These are phyloP conservation scores for Popillia japonica DNA, from an alignment of 1,140 invertebrate genomes.

Conservation along the genomic window DNA sequence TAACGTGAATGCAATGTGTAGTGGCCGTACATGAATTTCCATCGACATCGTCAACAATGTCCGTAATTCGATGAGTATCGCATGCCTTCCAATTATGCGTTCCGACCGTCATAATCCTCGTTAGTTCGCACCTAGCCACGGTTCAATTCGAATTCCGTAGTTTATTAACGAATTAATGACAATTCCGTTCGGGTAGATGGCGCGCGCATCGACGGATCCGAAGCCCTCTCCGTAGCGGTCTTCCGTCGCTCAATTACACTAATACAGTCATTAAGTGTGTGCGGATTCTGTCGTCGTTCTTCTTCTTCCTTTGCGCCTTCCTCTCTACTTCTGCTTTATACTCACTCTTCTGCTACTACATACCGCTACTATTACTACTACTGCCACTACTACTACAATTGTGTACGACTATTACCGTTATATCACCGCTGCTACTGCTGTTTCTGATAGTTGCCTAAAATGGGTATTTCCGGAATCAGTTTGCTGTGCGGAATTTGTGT, in stretches of 20 bases:
- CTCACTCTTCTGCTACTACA: neutral
- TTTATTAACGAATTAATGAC: slow-evolving; percentile 34
- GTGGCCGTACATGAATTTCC: slow-evolving; percentile 28
- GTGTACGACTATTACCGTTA: neutral
- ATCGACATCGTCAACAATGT: slow-evolving; percentile 33
- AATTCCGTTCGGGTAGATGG: slow-evolving; percentile 33
- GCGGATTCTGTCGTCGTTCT: slow-evolving; percentile 16
- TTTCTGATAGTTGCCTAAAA: slow-evolving; percentile 26
- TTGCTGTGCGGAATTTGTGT: slow-evolving; percentile 26
- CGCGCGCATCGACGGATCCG: slow-evolving; percentile 16
- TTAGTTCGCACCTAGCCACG: slow-evolving; percentile 25
- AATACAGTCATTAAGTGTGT: slow-evolving; percentile 33
- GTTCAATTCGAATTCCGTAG: slow-evolving; percentile 33
- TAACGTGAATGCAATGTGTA: slow-evolving; percentile 16
- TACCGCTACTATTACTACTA: neutral
- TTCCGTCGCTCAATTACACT: slow-evolving; percentile 32
- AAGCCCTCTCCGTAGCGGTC: neutral
- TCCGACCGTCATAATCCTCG: slow-evolving; percentile 27
- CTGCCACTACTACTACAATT: neutral
- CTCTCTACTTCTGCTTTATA: neutral
- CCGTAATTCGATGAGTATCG: slow-evolving; percentile 31
- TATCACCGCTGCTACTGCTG: slow-evolving; percentile 2
- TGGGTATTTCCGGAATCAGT: slow-evolving; percentile 28
- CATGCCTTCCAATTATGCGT: slow-evolving; percentile 29
- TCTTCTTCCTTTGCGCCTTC: slow-evolving; percentile 18